Conservation (phyloP, 2,888 invertebrate genomes). For the Philonicus albiceps region DNA sequence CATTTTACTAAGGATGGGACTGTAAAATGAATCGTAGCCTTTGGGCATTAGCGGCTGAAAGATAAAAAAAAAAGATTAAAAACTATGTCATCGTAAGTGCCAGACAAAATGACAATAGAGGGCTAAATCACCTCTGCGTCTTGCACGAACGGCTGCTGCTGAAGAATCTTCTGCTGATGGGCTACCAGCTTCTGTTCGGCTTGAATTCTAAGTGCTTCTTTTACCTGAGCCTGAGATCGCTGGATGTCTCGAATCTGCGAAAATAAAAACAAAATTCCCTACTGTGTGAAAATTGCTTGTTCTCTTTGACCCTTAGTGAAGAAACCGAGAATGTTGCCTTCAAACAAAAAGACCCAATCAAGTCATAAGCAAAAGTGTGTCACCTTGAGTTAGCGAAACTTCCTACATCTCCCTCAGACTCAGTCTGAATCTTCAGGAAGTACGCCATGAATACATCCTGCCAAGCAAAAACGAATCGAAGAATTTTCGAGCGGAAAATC, state of each 20-base stretch:
- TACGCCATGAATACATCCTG: background rate
- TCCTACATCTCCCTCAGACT: background rate
- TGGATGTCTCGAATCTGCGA: slow-evolving; percentile 51
- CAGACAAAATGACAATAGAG: background rate
- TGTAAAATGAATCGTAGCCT: slow-evolving; percentile 74
- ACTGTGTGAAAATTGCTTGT: background rate
- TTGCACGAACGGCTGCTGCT: slow-evolving; percentile 63
- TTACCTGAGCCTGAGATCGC: slow-evolving; percentile 65
- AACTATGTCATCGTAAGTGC: background rate
- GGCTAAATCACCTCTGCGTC: slow-evolving; percentile 58
- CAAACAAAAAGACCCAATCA: background rate
- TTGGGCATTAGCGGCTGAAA: slow-evolving; percentile 60
- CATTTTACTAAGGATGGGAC: slow-evolving; percentile 78
- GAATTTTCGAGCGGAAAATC: background rate
- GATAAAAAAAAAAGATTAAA: background rate
- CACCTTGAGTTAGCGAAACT: background rate
- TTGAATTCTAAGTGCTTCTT: slow-evolving; percentile 68
- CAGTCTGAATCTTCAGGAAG: background rate
- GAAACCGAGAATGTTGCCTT: background rate
- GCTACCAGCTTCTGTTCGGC: slow-evolving; percentile 68
- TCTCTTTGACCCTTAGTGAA: background rate
- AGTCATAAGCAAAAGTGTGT: background rate
- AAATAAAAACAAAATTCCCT: background rate
- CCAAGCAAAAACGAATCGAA: background rate
- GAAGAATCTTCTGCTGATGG: slow-evolving; percentile 69